phyloP scores from a whole-genome alignment of 2,113 vertebrate species.

The Laticauda colubrina region DNA sequence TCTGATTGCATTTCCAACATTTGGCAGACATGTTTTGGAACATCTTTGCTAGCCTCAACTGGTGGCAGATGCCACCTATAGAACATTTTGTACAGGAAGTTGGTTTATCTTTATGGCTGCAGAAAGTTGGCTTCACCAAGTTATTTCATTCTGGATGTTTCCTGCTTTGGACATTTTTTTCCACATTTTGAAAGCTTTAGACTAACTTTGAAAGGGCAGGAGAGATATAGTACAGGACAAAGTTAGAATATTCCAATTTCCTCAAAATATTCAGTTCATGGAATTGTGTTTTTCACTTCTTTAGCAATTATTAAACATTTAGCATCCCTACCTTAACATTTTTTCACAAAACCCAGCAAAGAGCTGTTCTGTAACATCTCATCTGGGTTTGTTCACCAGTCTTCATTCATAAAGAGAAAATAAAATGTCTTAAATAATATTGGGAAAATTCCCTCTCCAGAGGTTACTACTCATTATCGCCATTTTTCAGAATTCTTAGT shows the following conservation, averaged over 20 bases:
- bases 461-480: not conserved
- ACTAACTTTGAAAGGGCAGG: not conserved
- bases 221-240: not conserved
- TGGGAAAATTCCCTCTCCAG: not conserved
- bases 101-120: too few species aligned
- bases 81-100: too few species aligned
- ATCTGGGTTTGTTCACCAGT: not conserved
- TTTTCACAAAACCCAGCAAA: not conserved
- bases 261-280: not conserved
- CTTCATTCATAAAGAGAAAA: not conserved
- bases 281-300: not conserved
- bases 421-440: not conserved
- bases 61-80: too few species aligned
- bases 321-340: not conserved
- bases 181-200: not conserved
- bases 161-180: not conserved
- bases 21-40: too few species aligned
- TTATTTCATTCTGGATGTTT: not conserved
- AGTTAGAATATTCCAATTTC: not conserved
- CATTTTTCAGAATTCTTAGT: not conserved
- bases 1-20: too few species aligned
- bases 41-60: too few species aligned
- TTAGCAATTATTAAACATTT: not conserved
- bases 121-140: too few species aligned
- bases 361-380: not conserved